Conservation (phyloP, 2,797 vertebrate species). For the Pipistrellus kuhlii region DNA sequence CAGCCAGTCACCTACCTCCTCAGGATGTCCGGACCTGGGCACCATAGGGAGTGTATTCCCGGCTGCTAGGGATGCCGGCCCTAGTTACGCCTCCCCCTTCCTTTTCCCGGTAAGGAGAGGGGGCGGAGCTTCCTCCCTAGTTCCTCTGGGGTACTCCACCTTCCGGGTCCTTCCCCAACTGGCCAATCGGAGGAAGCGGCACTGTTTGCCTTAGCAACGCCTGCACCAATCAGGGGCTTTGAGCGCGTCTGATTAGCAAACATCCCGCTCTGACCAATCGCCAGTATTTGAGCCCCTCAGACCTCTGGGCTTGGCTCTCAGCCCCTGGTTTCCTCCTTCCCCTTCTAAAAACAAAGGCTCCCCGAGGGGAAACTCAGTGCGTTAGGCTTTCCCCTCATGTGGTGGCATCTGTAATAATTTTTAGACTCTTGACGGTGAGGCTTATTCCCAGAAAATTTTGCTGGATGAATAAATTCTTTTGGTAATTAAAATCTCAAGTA, state of each 20-base stretch:
- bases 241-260: constrained; percentile 45
- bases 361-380: background rate
- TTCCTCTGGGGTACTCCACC: constrained; percentile 68
- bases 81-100: constrained; percentile 71
- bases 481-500: constrained; percentile 41
- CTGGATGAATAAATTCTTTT: constrained; percentile 27
- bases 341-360: constrained; percentile 38
- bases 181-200: constrained; percentile 75
- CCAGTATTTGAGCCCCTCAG: constrained; percentile 44
- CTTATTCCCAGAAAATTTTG: constrained; percentile 35
- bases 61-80: constrained; percentile 57
- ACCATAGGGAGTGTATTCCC: constrained; percentile 30
- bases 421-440: background rate
- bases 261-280: constrained; percentile 26
- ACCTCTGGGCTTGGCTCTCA: constrained; percentile 14
- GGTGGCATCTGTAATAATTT: background rate
- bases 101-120: constrained; percentile 80
- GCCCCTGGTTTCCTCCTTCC: background rate
- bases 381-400: background rate
- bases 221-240: constrained; percentile 66
- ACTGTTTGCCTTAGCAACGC: constrained; percentile 83
- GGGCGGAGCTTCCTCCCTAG: constrained; percentile 59
- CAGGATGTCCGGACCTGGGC: constrained; percentile 46
- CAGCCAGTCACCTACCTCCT: constrained; percentile 46
- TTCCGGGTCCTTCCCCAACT: constrained; percentile 65